Percentiles rank a stretch among this genome's conserved stretches.
Evolutionary conservation across 2,888 invertebrate species (phyloP).

Genomic region (Rosalia funebris): DNA sequence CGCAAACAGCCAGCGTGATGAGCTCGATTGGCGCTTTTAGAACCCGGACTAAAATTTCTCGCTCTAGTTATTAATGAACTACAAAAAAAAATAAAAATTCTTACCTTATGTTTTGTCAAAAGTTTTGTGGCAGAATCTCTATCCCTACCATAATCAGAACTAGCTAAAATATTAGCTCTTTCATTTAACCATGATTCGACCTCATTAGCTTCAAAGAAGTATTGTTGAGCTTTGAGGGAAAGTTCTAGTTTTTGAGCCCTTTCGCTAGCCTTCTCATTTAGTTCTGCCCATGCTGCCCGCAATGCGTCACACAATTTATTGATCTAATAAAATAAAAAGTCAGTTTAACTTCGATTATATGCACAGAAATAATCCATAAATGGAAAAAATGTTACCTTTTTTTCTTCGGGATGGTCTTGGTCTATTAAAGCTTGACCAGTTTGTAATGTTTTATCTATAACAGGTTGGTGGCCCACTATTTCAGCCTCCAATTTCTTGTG

Average conservation of each 20-base stretch:
- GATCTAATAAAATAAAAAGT: constrained; percentile 67
- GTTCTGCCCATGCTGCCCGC: constrained; percentile 77
- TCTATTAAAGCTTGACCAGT: constrained; percentile 80
- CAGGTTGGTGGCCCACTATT: constrained; percentile 84
- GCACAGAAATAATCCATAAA: background rate
- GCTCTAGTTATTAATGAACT: no score
- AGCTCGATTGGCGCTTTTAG: no score
- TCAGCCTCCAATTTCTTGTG: constrained; percentile 93
- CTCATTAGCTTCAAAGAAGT: constrained; percentile 89
- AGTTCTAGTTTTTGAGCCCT: constrained; percentile 83
- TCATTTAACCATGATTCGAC: constrained; percentile 94
- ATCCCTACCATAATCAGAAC: constrained; percentile 90
- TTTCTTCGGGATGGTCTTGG: constrained; percentile 81
- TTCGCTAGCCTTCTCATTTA: constrained; percentile 76
- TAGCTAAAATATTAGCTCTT: constrained; percentile 81
- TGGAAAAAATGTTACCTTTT: constrained; percentile 68
- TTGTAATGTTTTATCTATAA: constrained; percentile 84
- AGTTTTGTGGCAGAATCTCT: constrained; percentile 91
- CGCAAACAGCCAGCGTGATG: no score
- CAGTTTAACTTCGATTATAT: background rate
- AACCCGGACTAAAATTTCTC: no score
- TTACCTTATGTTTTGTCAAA: constrained; percentile 92
- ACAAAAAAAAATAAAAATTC: no score
- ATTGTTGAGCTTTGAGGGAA: constrained; percentile 90
- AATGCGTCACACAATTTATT: constrained; percentile 78